Conservation (phyloP, 2,113 vertebrate species). For the Neolamprologus ventralis region DNA sequence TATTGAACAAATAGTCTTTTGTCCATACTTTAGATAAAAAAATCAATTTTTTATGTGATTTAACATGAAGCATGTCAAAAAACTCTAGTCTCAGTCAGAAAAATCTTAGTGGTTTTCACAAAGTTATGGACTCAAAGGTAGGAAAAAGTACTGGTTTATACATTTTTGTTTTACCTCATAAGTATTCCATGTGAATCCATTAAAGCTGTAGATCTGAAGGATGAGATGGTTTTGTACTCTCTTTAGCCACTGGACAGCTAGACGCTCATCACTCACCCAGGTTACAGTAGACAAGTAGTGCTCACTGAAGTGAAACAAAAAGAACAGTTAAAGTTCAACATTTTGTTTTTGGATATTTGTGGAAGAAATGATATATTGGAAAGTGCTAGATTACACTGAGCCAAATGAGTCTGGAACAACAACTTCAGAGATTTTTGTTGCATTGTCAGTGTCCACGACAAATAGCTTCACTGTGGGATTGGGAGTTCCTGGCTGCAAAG, state of each 20-base stretch:
- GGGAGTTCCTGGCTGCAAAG: conserved; percentile 81
- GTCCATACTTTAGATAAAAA: neutral
- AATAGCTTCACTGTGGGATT: conserved; percentile 85
- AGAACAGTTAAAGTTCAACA: neutral
- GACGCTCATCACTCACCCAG: conserved; percentile 80
- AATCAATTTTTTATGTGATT: neutral
- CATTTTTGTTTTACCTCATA: conserved; percentile 29
- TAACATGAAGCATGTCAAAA: neutral
- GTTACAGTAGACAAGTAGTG: conserved; percentile 88
- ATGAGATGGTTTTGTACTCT: conserved; percentile 83
- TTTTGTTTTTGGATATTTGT: neutral
- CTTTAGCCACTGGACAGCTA: conserved; percentile 89
- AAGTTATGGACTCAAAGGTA: neutral
- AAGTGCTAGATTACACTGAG: conserved; percentile 68
- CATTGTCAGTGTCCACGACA: conserved; percentile 72
- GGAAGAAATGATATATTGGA: neutral
- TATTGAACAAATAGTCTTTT: neutral
- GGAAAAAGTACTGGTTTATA: neutral
- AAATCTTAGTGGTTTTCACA: neutral
- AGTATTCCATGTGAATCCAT: conserved; percentile 23
- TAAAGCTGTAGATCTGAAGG: conserved; percentile 78
- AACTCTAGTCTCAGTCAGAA: neutral
- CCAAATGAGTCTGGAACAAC: conserved; percentile 71
- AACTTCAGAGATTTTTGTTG: conserved; percentile 61
- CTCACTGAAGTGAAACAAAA: conserved; percentile 69